Base-by-base conservation (phyloP, 2,113 vertebrate genomes). In the Brienomyrus longianalis region DNA sequence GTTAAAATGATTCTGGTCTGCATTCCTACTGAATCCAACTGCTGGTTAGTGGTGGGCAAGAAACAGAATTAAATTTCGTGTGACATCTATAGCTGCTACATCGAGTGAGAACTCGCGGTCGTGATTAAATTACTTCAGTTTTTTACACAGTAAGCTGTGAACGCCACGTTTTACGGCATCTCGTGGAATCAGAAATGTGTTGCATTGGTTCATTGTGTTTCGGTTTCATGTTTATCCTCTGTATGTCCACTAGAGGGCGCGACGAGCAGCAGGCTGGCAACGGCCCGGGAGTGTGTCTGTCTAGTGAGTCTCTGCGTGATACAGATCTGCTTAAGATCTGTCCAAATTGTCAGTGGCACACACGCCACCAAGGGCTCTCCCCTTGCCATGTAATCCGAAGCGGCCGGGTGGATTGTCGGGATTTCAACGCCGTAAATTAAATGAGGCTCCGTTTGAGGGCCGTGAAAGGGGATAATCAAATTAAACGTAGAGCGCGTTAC, bases 381-480 rank as follows among this genome's bases (percentile, higher is more conserved):
- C 52, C 52, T 27, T 19, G 47, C 48, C 31, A 59, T 59, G 31
- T 66, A 66, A 66, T 88, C 56, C 7, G 87, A 62, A 47, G 56
- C 54, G 31, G 56, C 39, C 39, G 35, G 56, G 10, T 52, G 21
- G 43, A 21, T 35, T 89, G 89, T 52, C 80, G 52, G 80, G 77
- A 47, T 59, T 84, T 35, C 23, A 80, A 23, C 80, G 35, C 35
- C 43, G 80, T 23, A 89, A 89, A 62, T 89, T 39, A 89, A 84
- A 62, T 54, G 70, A 89, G 66, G 27, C 50, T 89, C 50, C 27
- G 27, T 89, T 54, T 54, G 88, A 84, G 54, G 43, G 39, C 80
- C n/a, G n/a, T 89, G 52, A 85, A 85, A 89, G 39, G 52, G 89
- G 70, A 89, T 52, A 54, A 80, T 74, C 48, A 80, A 89, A 89